Evolutionary conservation across 2,888 invertebrate genomes (phyloP), one percentile per base, ranked within the genome.

Genomic region (Ferdinandea cuprea): DNA sequence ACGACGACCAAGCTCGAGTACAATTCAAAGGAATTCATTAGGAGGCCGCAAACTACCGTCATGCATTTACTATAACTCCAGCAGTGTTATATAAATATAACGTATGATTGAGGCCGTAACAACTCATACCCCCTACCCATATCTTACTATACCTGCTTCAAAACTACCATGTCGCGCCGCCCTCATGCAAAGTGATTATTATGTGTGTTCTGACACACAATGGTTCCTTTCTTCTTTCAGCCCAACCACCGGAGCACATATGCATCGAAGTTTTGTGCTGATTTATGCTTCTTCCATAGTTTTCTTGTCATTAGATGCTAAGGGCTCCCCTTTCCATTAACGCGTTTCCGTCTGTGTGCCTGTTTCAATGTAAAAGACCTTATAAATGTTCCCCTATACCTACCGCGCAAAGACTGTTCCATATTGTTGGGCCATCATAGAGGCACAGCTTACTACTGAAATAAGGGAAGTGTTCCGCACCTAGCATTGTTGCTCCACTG

Each of bases 251-350:
- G 13, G 11, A 37, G 66, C n/a, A 21, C 61, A 42, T 52, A 48
- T 74, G 63, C 80, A 76, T 65, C 58, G 44, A 78, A 65, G 76
- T 76, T 80, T 69, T 46, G 48, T 52, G 65, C 80, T 76, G 76
- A 80, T 81, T 81, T 77, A 77, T 76, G 76, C 65, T 71, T 21
- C 50, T n/a, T 54, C 56, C 69, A 74, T 65, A 69, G 69, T 71
- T 80, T 71, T 69, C 76, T 76, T 80, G 76, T 80, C 76, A 80
- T 81, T 81, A 71, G 65, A 66, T 44, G 69, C 40, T 63, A 56
- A 65, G 50, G 58, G 21, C 44, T 21, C 48, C 61, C 61, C 69
- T 15, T 19, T 35, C 58, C 44, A n/a, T 25, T 28, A 59, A 30
- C 46, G 68, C 37, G 37, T 71, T 59, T 46, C 42, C 11, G 1